Evolutionary conservation across 2,797 vertebrate genomes (phyloP).

Genomic region (Paratrypauchen microcephalus): DNA sequence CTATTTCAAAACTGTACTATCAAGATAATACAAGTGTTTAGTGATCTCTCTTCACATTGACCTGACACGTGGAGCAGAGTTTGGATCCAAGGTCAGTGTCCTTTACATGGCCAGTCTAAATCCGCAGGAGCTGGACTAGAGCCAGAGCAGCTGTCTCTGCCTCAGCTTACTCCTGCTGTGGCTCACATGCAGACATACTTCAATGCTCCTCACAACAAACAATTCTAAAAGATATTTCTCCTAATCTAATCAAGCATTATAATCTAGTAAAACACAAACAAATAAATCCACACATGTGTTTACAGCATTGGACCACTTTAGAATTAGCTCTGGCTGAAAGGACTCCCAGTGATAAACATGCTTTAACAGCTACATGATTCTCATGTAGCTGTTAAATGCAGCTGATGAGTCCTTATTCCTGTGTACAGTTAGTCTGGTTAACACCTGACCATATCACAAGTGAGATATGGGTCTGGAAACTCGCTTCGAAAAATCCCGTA

Average conservation of each 20-base stretch:
- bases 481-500: no score
- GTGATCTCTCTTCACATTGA: constrained; percentile 49
- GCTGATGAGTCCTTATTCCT: constrained; percentile 5
- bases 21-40: background rate
- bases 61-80: constrained; percentile 46
- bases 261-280: constrained; percentile 18
- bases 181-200: constrained; percentile 27
- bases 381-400: no score
- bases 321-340: constrained; percentile 38
- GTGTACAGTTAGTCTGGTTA: no score
- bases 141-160: constrained; percentile 58
- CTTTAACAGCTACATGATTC: constrained; percentile 37
- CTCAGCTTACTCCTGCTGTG: constrained; percentile 36
- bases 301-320: constrained; percentile 24
- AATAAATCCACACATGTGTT: constrained; percentile 22
- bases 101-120: constrained; percentile 51
- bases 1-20: no score
- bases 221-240: constrained; percentile 5
- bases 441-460: no score
- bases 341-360: constrained; percentile 36
- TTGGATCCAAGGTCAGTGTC: constrained; percentile 50
- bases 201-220: constrained; percentile 4
- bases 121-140: constrained; percentile 43
- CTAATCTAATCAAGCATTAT: constrained; percentile 16
- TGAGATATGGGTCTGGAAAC: no score